phyloP scores from a whole-genome alignment of 2,888 invertebrate species.

The Junonia oenone region DNA sequence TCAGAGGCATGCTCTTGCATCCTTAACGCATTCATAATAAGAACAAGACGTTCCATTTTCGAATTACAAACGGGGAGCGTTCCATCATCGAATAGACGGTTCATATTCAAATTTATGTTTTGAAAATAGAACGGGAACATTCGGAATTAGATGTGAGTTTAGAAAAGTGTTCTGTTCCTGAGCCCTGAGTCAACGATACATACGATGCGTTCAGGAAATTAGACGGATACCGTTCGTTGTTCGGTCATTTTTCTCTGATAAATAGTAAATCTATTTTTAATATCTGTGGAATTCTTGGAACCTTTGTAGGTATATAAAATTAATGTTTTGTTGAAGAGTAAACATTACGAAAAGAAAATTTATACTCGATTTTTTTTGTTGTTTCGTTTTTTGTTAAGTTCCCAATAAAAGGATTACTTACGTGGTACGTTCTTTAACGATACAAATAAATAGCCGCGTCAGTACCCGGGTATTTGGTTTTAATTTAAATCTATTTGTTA shows the following conservation, averaged over 20 bases:
- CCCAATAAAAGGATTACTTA: background rate
- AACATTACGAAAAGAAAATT: background rate
- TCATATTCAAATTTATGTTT: constrained; percentile 70
- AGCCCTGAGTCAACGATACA: constrained; percentile 20
- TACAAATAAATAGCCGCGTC: background rate
- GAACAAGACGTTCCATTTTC: constrained; percentile 70
- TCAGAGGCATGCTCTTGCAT: constrained; percentile 74
- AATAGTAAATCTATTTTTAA: background rate
- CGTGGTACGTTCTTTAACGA: background rate
- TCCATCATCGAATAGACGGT: constrained; percentile 46
- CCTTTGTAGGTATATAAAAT: no score
- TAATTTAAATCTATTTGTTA: constrained; percentile 5
- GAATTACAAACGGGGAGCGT: constrained; percentile 66
- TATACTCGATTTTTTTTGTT: background rate
- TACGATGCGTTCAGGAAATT: constrained; percentile 53
- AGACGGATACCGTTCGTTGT: constrained; percentile 30
- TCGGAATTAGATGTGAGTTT: constrained; percentile 24
- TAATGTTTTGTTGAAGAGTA: no score
- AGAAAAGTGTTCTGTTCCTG: constrained; percentile 14
- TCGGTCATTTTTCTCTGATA: background rate
- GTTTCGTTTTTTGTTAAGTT: background rate
- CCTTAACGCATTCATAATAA: constrained; percentile 74
- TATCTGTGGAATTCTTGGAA: background rate
- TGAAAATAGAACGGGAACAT: constrained; percentile 37
- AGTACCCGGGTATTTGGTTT: background rate